These are phyloP conservation scores for Caiman crocodilus DNA, from an alignment of 2,797 vertebrate species.

Conservation along the genomic window DNA sequence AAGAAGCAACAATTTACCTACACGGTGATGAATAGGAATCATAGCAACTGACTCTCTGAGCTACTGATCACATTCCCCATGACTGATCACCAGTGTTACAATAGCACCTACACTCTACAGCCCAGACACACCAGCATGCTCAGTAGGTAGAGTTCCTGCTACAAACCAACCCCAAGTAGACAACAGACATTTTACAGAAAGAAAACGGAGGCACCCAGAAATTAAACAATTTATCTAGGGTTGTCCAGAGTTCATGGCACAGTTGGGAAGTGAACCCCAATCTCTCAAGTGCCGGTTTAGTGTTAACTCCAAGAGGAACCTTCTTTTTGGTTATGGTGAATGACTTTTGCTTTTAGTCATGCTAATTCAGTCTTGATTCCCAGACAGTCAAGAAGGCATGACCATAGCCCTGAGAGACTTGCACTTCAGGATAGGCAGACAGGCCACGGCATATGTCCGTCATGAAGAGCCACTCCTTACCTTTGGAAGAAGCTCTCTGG, in stretches of 20 bases:
- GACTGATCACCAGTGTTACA: neutral
- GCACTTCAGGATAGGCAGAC: neutral
- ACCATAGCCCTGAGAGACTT: neutral
- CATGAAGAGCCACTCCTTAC: slow-evolving; percentile 48
- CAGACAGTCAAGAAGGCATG: neutral
- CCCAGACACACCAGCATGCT: neutral
- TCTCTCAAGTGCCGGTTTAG: neutral
- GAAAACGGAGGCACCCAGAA: neutral
- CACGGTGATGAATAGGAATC: neutral
- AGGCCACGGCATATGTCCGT: neutral
- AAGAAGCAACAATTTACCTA: neutral
- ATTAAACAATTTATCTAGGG: neutral
- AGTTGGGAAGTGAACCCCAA: neutral
- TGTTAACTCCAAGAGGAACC: neutral
- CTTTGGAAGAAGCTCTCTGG: slow-evolving; percentile 85
- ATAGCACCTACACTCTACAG: neutral
- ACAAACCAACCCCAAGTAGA: neutral
- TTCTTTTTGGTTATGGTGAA: neutral
- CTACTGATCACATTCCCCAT: neutral
- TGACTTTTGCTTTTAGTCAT: neutral
- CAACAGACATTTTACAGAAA: neutral
- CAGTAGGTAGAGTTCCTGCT: neutral
- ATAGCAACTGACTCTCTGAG: neutral
- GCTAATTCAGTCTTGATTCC: neutral
- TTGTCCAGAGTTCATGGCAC: rapidly evolving